A percentile compares a stretch with the other conserved stretches of the same genome.
Evolutionary conservation across 2,113 vertebrate genomes (phyloP).

Genomic region (Callithrix jacchus): DNA sequence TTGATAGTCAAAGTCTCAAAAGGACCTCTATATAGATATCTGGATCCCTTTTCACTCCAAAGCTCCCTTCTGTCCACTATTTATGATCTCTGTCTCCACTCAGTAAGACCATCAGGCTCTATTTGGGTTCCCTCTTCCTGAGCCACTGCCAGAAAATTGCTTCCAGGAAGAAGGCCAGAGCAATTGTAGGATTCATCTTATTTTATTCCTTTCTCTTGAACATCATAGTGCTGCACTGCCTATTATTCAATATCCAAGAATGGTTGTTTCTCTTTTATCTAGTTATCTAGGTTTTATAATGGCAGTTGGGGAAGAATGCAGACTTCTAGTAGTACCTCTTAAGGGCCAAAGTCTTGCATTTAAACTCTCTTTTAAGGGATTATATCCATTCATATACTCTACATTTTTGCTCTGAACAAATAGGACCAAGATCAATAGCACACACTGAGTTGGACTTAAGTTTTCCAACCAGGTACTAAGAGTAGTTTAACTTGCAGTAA

Average conservation of each 20-base stretch:
- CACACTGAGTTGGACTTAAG: neutral
- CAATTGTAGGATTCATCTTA: neutral
- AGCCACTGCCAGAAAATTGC: neutral
- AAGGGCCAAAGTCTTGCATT: neutral
- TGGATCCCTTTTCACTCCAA: neutral
- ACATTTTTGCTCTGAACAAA: constrained; percentile 15
- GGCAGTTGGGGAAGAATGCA: neutral
- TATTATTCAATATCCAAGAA: neutral
- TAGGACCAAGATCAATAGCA: neutral
- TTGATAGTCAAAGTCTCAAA: neutral
- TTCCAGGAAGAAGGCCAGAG: neutral
- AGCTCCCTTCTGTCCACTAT: neutral
- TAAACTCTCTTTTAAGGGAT: neutral
- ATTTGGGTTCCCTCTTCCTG: neutral
- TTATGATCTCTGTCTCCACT: neutral
- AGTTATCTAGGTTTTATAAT: neutral
- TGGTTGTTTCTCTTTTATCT: neutral
- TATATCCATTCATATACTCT: neutral
- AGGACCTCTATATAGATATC: neutral
- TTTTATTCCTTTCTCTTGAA: constrained; percentile 6
- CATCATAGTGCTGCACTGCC: neutral
- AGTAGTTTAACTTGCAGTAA: neutral
- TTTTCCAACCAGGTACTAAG: neutral
- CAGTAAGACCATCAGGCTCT: neutral
- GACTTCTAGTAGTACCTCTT: neutral